Percentiles rank a stretch among this genome's conserved stretches.
These are phyloP conservation scores for Euschistus heros DNA, from an alignment of 1,140 invertebrate genomes.

Conservation along the genomic window DNA sequence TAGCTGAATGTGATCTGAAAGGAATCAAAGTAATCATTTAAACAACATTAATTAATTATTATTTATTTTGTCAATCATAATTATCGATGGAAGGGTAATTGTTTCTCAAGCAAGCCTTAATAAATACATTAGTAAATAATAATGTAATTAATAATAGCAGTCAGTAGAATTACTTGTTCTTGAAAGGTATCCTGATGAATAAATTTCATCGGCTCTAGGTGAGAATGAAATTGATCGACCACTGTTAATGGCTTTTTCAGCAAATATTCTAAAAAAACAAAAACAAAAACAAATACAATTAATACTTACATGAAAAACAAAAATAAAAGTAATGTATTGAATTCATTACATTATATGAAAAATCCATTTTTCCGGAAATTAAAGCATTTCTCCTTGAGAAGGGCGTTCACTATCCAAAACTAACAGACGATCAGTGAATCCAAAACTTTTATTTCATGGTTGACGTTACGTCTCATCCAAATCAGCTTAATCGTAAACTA, in stretches of 20 bases:
- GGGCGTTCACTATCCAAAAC: no score
- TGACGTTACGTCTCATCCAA: no score
- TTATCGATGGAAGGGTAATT: not conserved
- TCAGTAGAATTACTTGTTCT: constrained; percentile 51
- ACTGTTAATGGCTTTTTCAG: constrained; percentile 79
- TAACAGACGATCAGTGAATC: no score
- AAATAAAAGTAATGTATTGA: no score
- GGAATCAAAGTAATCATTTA: constrained; percentile 29
- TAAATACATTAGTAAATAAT: not conserved
- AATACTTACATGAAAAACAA: no score
- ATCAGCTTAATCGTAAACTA: no score
- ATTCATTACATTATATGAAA: no score
- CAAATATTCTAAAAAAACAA: constrained; percentile 61
- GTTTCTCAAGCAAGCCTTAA: not conserved
- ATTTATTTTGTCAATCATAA: not conserved
- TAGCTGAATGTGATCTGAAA: constrained; percentile 87
- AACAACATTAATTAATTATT: not conserved
- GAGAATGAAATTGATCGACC: constrained; percentile 88
- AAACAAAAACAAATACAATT: not conserved
- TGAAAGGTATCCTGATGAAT: constrained; percentile 65
- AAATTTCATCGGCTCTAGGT: constrained; percentile 89
- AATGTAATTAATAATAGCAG: not conserved
- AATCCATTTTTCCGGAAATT: no score
- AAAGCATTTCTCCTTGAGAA: no score
- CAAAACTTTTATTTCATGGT: no score